Percentiles rank a stretch among this genome's conserved stretches.
These are phyloP conservation scores for Mystacornis crossleyi DNA, from an alignment of 2,113 vertebrate species.

Conservation along the genomic window DNA sequence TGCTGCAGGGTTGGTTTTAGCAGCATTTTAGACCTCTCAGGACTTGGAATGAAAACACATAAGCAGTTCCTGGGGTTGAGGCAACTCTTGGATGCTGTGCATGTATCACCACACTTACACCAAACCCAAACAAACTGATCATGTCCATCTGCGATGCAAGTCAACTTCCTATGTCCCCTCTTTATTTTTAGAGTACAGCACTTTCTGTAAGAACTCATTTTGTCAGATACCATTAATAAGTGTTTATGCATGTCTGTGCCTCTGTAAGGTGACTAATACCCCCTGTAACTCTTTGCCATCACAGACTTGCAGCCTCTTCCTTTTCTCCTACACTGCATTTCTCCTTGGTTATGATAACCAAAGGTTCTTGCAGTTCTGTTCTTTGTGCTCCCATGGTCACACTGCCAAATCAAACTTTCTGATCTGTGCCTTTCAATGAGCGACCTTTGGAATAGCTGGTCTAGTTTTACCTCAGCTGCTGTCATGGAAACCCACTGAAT, in stretches of 20 bases:
- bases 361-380: background rate
- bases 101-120: background rate
- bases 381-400: background rate
- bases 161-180: background rate
- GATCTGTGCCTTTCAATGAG: slow-evolving; percentile 15
- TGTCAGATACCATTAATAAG: background rate
- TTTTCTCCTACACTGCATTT: background rate
- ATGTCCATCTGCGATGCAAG: background rate
- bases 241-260: background rate
- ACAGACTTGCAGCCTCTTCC: background rate
- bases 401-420: background rate
- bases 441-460: slow-evolving; percentile 29
- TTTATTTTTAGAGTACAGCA: background rate
- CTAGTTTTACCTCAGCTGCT: slow-evolving; percentile 41
- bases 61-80: background rate
- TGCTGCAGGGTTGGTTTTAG: background rate
- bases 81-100: background rate
- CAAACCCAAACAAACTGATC: background rate
- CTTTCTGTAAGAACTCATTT: background rate
- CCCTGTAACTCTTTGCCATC: background rate
- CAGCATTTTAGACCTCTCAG: background rate
- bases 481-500: slow-evolving; percentile 45
- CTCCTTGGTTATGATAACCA: background rate
- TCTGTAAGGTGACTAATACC: background rate
- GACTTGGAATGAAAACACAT: background rate